These are phyloP conservation scores for Nomada lathburiana DNA, from an alignment of 2,888 invertebrate species.

Conservation along the genomic window DNA sequence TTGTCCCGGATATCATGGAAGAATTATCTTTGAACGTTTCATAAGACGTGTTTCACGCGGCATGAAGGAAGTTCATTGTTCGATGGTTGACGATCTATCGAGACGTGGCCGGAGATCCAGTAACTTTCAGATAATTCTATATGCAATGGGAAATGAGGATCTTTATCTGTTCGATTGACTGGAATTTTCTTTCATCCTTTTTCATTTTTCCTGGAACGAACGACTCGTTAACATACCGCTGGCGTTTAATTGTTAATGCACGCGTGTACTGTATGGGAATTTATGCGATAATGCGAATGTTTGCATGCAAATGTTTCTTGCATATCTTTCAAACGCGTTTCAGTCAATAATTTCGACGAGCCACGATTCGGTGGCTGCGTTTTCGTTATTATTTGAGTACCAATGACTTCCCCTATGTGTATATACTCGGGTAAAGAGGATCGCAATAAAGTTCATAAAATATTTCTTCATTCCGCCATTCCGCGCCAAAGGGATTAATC, in stretches of 20 bases:
- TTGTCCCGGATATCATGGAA: constrained; percentile 60
- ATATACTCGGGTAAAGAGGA: too few relatives aligned
- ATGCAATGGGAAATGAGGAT: constrained; percentile 23
- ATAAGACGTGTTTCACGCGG: constrained; percentile 61
- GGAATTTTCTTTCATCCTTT: not conserved
- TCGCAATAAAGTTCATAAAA: too few relatives aligned
- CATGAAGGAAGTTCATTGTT: constrained; percentile 68
- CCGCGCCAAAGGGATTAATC: too few relatives aligned
- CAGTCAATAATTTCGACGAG: too few relatives aligned
- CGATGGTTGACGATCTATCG: constrained; percentile 40
- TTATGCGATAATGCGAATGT: too few relatives aligned
- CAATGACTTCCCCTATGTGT: too few relatives aligned
- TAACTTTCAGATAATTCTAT: constrained; percentile 31
- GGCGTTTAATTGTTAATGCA: not conserved
- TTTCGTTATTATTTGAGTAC: too few relatives aligned
- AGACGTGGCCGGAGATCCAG: constrained; percentile 23
- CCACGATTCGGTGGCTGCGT: too few relatives aligned
- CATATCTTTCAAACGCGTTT: too few relatives aligned
- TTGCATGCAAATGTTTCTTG: too few relatives aligned
- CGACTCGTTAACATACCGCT: not conserved
- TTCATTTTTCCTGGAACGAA: not conserved
- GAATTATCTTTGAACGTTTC: constrained; percentile 65
- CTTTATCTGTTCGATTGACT: constrained; percentile 24
- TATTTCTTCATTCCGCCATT: too few relatives aligned
- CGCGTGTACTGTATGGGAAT: not conserved